Conservation (phyloP, 1,140 invertebrate species). For the Lordiphosa mommai region DNA sequence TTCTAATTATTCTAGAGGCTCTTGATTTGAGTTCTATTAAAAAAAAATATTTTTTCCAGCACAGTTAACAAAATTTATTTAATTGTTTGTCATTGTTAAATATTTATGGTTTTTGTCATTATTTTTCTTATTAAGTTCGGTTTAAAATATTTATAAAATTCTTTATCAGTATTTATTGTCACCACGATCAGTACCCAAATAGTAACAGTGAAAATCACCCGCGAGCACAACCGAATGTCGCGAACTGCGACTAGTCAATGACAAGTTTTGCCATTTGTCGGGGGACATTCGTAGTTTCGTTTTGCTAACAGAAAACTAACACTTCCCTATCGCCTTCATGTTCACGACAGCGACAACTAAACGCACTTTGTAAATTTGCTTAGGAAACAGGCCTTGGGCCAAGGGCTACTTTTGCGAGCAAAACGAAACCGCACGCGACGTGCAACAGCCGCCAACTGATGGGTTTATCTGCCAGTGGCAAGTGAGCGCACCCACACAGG, state of each 20-base stretch:
- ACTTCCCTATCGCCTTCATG: not conserved
- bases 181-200: constrained; percentile 10
- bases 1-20: too few relatives aligned
- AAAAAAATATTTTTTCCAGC: too few relatives aligned
- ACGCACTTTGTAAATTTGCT: constrained; percentile 56
- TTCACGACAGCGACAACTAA: constrained; percentile 21
- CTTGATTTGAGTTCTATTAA: too few relatives aligned
- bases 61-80: too few relatives aligned
- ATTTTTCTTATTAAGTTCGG: too few relatives aligned
- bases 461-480: constrained; percentile 54
- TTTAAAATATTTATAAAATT: not conserved
- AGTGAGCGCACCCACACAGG: constrained; percentile 29
- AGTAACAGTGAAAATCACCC: constrained; percentile 8
- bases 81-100: too few relatives aligned
- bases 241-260: constrained; percentile 53
- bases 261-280: constrained; percentile 28
- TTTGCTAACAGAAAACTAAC: constrained; percentile 11
- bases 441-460: constrained; percentile 75
- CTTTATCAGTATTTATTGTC: not conserved
- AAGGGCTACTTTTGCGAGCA: constrained; percentile 11
- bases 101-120: too few relatives aligned
- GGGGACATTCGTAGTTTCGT: constrained; percentile 24
- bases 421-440: constrained; percentile 65
- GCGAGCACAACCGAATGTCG: constrained; percentile 47
- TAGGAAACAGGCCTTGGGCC: constrained; percentile 5